Conservation (phyloP, 2,113 vertebrate genomes). For the Dunckerocampus dactyliophorus region DNA sequence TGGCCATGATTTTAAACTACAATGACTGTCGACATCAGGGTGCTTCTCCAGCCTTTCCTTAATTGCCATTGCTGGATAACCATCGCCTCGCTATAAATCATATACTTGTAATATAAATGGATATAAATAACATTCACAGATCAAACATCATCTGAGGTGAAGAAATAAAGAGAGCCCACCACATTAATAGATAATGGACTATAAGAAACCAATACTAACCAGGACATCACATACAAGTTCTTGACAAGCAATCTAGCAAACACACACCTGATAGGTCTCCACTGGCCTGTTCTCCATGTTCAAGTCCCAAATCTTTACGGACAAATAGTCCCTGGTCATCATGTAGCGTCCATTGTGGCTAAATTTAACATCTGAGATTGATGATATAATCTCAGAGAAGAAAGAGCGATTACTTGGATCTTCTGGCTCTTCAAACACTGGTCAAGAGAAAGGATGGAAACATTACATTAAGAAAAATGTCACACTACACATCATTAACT, state of each 20-base stretch:
- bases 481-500: neutral
- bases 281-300: slow-evolving; percentile 78
- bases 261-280: slow-evolving; percentile 73
- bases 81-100: too few species aligned
- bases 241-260: neutral
- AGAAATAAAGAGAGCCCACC: neutral
- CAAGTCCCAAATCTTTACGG: slow-evolving; percentile 77
- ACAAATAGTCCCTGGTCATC: slow-evolving; percentile 78
- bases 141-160: neutral
- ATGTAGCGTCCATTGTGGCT: slow-evolving; percentile 78
- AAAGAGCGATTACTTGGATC: slow-evolving; percentile 78
- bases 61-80: neutral
- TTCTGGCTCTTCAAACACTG: slow-evolving; percentile 78
- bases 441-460: neutral
- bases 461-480: neutral
- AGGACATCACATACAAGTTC: neutral
- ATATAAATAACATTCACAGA: neutral
- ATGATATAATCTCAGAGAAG: slow-evolving; percentile 80
- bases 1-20: slow-evolving; percentile 23
- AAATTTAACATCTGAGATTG: slow-evolving; percentile 78
- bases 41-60: neutral
- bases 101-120: too few species aligned
- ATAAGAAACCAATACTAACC: too few species aligned
- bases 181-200: neutral
- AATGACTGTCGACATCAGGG: neutral